Evolutionary conservation across 2,888 invertebrate genomes (phyloP).

Genomic region (Brachycybe producta): DNA sequence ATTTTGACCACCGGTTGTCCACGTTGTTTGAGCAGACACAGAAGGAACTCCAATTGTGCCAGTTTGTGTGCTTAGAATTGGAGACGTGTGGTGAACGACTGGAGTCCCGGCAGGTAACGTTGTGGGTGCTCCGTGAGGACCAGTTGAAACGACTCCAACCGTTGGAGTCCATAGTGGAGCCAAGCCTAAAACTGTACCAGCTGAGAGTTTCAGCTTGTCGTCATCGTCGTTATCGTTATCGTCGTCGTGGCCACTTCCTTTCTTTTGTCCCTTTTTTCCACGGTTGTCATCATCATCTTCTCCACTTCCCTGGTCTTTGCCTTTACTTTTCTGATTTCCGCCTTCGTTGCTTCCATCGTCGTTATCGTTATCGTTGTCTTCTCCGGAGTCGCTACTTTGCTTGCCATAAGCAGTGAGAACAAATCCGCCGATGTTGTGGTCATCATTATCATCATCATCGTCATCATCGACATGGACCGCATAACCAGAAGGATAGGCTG

Average conservation of each 20-base stretch:
- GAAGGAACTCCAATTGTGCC: too few relatives aligned
- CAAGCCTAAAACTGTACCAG: too few relatives aligned
- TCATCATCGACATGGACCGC: not conserved
- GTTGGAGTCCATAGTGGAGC: too few relatives aligned
- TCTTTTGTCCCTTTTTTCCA: slow-evolving; percentile 4
- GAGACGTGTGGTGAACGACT: too few relatives aligned
- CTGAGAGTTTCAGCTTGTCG: too few relatives aligned
- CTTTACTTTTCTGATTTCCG: not conserved
- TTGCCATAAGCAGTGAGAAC: not conserved
- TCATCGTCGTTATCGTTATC: slow-evolving; percentile 17
- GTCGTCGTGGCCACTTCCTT: slow-evolving; percentile 13
- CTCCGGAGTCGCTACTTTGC: not conserved
- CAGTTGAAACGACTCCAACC: too few relatives aligned
- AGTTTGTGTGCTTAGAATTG: too few relatives aligned
- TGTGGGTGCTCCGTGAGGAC: too few relatives aligned
- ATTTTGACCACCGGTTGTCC: too few relatives aligned
- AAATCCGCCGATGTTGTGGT: not conserved
- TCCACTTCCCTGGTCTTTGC: not conserved
- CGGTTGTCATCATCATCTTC: slow-evolving; percentile 7
- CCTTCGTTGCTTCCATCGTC: not conserved
- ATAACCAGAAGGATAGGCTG: too few relatives aligned
- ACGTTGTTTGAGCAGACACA: too few relatives aligned
- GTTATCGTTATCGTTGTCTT: not conserved
- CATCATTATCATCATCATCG: not conserved
- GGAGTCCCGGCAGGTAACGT: too few relatives aligned